These are phyloP conservation scores for Caenorhabditis latens DNA, from an alignment of 1,140 invertebrate species.

Conservation along the genomic window DNA sequence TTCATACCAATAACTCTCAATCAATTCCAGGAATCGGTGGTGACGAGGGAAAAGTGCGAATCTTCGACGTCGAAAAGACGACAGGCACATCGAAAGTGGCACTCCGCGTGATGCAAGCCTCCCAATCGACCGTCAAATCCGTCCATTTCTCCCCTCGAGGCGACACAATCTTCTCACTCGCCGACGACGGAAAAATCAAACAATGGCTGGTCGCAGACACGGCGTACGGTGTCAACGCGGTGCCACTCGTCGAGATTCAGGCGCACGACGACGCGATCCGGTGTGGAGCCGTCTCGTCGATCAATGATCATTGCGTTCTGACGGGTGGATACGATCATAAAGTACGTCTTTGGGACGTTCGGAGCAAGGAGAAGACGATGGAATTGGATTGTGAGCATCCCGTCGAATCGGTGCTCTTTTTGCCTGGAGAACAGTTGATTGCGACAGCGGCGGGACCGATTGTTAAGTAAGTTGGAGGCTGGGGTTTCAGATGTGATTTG, in stretches of 20 bases:
- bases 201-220: conserved; percentile 69
- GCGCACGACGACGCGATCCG: conserved; percentile 84
- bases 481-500: too few relatives aligned
- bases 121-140: conserved; percentile 81
- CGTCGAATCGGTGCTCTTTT: conserved; percentile 89
- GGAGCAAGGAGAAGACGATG: conserved; percentile 83
- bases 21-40: conserved; percentile 83
- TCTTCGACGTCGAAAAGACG: conserved; percentile 86
- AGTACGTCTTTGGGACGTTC: conserved; percentile 86
- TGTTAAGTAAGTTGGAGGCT: conserved; percentile 79
- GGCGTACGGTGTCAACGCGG: conserved; percentile 30
- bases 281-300: conserved; percentile 85
- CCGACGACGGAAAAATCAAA: conserved; percentile 89
- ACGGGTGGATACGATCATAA: conserved; percentile 79
- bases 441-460: conserved; percentile 90
- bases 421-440: conserved; percentile 90
- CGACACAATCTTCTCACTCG: conserved; percentile 87
- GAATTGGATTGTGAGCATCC: conserved; percentile 88
- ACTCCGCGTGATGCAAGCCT: conserved; percentile 78
- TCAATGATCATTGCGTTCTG: conserved; percentile 84
- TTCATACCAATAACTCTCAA: background rate
- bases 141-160: conserved; percentile 87
- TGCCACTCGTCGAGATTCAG: conserved; percentile 51
- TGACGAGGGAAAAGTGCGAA: conserved; percentile 87
- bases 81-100: conserved; percentile 37